Evolutionary conservation across 2,113 vertebrate species (phyloP).

Genomic region (Cygnus buccinator): DNA sequence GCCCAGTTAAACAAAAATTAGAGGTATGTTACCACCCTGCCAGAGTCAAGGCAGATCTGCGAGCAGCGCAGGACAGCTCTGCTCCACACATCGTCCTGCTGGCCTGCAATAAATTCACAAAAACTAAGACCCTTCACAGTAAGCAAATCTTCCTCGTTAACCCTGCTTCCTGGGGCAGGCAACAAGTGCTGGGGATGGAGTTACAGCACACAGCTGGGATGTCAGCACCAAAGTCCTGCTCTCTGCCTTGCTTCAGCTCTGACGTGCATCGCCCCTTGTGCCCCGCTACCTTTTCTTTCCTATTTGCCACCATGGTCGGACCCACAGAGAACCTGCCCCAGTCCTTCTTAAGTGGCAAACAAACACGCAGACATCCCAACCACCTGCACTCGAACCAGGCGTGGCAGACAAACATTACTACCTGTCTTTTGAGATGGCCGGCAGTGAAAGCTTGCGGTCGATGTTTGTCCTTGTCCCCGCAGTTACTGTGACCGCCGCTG

Average conservation of each 20-base stretch:
- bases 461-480: background rate
- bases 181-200: background rate
- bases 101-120: background rate
- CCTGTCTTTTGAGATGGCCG: background rate
- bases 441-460: background rate
- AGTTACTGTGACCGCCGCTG: background rate
- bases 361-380: background rate
- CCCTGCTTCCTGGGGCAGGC: background rate
- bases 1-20: background rate
- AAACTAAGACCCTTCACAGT: background rate
- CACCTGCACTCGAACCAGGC: background rate
- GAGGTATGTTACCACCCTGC: background rate
- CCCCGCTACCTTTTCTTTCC: background rate
- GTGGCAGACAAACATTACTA: background rate
- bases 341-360: background rate
- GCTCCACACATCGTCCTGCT: background rate
- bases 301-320: background rate
- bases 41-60: background rate
- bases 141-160: background rate
- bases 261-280: background rate
- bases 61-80: background rate
- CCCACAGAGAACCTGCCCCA: background rate
- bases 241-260: background rate
- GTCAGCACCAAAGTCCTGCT: background rate
- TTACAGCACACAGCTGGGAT: background rate